These are phyloP conservation scores for Pandemis cinnamomeana DNA, from an alignment of 2,888 invertebrate genomes.

Conservation along the genomic window DNA sequence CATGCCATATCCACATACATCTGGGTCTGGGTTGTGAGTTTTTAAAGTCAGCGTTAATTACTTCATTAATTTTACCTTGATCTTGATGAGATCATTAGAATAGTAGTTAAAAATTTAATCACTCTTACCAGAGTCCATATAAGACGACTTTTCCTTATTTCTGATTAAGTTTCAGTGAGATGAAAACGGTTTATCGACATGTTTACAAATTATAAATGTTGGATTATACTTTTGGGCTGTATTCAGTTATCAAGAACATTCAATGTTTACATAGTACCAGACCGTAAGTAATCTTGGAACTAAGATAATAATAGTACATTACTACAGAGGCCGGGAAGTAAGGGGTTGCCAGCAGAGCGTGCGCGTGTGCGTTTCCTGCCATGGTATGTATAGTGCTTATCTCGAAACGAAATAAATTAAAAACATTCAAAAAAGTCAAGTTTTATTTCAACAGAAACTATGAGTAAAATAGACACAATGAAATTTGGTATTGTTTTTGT, in stretches of 20 bases:
- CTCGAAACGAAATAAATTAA: no score
- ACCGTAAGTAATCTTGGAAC: background rate
- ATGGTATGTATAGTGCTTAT: no score
- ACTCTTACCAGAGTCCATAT: background rate
- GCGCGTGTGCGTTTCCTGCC: no score
- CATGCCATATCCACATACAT: no score
- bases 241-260: background rate
- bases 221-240: background rate
- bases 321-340: no score
- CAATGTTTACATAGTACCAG: background rate
- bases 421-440: no score
- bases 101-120: background rate
- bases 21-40: background rate
- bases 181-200: background rate
- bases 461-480: no score
- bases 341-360: no score
- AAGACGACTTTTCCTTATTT: background rate
- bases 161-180: background rate
- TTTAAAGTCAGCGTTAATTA: background rate
- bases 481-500: no score
- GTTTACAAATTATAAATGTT: background rate
- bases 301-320: no score
- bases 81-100: constrained; percentile 1
- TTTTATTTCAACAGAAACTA: no score
- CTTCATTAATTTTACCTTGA: background rate